phyloP scores from a whole-genome alignment of 2,888 invertebrate genomes.

The Rhagium mordax region DNA sequence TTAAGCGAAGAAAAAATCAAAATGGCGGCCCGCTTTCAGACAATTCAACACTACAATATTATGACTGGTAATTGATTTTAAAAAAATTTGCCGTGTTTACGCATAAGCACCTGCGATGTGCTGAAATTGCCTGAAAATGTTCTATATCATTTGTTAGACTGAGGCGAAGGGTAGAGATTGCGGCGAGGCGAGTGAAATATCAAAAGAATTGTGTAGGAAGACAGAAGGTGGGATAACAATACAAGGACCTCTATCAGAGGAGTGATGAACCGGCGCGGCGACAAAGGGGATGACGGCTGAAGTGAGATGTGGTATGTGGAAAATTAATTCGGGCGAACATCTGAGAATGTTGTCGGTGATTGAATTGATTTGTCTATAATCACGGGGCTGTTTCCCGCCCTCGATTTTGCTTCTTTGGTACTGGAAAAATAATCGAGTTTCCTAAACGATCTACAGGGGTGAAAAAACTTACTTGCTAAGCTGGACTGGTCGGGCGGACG shows the following conservation, averaged over 20 bases:
- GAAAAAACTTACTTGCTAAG: too few species aligned
- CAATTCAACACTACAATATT: too few species aligned
- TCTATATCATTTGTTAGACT: not conserved
- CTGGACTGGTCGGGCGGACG: too few species aligned
- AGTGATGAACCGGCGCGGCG: not conserved
- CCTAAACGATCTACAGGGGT: too few species aligned
- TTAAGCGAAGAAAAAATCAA: too few species aligned
- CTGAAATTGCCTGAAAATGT: not conserved
- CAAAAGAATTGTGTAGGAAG: not conserved
- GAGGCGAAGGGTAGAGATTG: too few species aligned
- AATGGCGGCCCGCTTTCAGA: too few species aligned
- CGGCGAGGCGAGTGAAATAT: not conserved
- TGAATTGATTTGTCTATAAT: not conserved
- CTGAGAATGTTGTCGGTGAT: not conserved
- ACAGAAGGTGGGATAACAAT: not conserved
- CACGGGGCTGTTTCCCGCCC: not conserved
- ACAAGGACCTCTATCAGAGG: not conserved
- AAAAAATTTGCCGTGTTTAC: too few species aligned
- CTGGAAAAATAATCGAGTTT: too few species aligned
- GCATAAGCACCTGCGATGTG: too few species aligned
- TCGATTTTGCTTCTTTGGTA: too few species aligned
- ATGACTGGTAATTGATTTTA: too few species aligned
- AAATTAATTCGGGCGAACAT: not conserved
- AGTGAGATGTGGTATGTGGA: not conserved
- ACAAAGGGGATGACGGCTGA: not conserved